Evolutionary conservation across 1,140 invertebrate species (phyloP).

Genomic region (Ladona fulva): DNA sequence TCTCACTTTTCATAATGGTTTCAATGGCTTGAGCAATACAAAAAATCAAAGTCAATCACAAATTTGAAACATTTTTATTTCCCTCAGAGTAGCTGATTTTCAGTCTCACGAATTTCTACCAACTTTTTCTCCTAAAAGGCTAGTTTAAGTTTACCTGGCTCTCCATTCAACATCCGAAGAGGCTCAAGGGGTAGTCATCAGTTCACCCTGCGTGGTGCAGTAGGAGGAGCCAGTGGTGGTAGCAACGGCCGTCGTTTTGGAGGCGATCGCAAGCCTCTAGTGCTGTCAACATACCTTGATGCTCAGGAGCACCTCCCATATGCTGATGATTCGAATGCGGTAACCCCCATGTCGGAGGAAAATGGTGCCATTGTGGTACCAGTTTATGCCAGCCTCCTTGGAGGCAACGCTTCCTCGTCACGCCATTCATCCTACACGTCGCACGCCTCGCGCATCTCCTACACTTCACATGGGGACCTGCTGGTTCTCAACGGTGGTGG

Average conservation of each 20-base stretch:
- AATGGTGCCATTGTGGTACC: conserved; percentile 90
- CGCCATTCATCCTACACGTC: conserved; percentile 90
- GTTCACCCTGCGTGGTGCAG: conserved; percentile 60
- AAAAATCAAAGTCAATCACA: too few relatives aligned
- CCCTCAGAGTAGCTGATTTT: too few relatives aligned
- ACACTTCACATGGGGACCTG: conserved; percentile 86
- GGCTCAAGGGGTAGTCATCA: conserved; percentile 85
- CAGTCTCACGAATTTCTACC: too few relatives aligned
- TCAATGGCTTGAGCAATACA: too few relatives aligned
- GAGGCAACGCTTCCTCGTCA: conserved; percentile 41
- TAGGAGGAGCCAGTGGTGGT: conserved; percentile 45
- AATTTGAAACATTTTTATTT: too few relatives aligned
- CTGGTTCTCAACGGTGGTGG: conserved; percentile 32
- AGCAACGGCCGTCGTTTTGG: conserved; percentile 49
- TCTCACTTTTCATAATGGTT: too few relatives aligned
- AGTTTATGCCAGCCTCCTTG: conserved; percentile 64
- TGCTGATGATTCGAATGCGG: conserved; percentile 94
- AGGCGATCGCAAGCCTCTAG: conserved; percentile 84
- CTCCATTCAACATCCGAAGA: conserved; percentile 84
- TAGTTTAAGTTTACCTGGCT: conserved; percentile 91
- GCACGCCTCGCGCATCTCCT: conserved; percentile 81
- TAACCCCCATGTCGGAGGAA: conserved; percentile 96
- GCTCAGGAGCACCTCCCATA: conserved; percentile 94
- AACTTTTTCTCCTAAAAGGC: conserved; percentile 46
- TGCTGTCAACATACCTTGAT: conserved; percentile 88